Evolutionary conservation across 2,888 invertebrate genomes (phyloP).

Genomic region (Colletes collaris): DNA sequence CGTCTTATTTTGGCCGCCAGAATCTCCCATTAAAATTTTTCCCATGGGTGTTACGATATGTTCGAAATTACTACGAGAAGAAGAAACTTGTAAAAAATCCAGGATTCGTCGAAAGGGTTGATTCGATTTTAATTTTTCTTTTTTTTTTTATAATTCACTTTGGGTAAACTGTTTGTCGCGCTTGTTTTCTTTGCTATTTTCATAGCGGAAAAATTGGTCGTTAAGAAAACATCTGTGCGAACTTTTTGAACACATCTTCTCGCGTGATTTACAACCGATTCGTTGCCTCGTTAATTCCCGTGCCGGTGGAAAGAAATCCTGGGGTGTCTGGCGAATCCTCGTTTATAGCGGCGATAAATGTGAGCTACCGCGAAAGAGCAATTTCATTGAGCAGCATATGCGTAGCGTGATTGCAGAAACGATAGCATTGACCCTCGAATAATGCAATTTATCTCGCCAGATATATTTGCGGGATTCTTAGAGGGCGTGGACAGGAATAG

Average conservation of each 20-base stretch:
- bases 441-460: slow-evolving; percentile 48
- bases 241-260: background rate
- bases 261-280: slow-evolving; percentile 32
- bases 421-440: slow-evolving; percentile 61
- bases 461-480: slow-evolving; percentile 23
- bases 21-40: too few relatives aligned
- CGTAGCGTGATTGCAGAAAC: slow-evolving; percentile 39
- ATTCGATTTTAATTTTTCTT: too few relatives aligned
- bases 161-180: background rate
- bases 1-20: too few relatives aligned
- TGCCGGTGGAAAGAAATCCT: background rate
- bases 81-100: too few relatives aligned
- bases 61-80: too few relatives aligned
- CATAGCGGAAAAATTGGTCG: background rate
- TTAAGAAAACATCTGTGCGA: background rate
- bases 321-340: slow-evolving; percentile 18
- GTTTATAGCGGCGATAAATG: slow-evolving; percentile 57
- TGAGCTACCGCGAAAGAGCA: slow-evolving; percentile 52
- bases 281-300: slow-evolving; percentile 41
- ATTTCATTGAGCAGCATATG: slow-evolving; percentile 42
- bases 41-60: too few relatives aligned
- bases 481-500: slow-evolving; percentile 40
- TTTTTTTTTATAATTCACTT: too few relatives aligned
- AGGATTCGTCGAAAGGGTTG: too few relatives aligned
- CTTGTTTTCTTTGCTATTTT: background rate